These are phyloP conservation scores for Bubo bubo DNA, from an alignment of 2,113 vertebrate species.

Conservation along the genomic window DNA sequence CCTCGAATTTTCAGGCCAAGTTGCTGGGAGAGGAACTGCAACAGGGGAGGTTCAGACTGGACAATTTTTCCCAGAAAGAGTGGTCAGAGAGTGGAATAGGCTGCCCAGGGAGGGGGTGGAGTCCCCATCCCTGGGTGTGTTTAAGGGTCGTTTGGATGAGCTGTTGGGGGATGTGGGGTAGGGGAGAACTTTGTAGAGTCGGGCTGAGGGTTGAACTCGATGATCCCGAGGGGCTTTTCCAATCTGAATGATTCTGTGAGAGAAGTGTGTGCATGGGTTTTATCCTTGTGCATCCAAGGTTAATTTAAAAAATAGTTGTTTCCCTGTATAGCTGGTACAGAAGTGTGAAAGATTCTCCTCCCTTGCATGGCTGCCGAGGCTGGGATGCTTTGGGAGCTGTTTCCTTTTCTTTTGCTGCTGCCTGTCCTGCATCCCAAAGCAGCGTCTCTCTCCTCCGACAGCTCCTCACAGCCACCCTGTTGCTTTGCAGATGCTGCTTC, in stretches of 20 bases:
- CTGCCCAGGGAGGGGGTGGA: no score
- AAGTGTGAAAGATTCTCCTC: neutral
- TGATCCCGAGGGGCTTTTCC: no score
- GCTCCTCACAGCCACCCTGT: neutral
- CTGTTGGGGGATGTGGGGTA: no score
- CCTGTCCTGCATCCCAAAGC: neutral
- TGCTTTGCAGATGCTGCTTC: slow-evolving; percentile 1
- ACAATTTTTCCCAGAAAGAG: no score
- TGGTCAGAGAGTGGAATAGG: no score
- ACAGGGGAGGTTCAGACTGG: no score
- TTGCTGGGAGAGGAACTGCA: neutral
- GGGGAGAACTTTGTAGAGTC: no score
- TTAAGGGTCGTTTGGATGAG: no score
- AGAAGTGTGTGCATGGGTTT: neutral
- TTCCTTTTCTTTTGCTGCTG: neutral
- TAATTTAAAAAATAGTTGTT: neutral
- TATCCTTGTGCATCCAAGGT: neutral
- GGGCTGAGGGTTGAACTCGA: no score
- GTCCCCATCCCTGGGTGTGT: no score
- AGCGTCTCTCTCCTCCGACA: neutral
- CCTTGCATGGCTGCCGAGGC: neutral
- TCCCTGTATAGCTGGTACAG: neutral
- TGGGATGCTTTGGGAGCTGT: neutral
- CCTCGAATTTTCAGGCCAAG: neutral
- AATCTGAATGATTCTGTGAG: neutral